A percentile compares a stretch with the other conserved stretches of the same genome.
phyloP scores from a whole-genome alignment of 2,797 vertebrate genomes.

The Sebastes cheni region DNA sequence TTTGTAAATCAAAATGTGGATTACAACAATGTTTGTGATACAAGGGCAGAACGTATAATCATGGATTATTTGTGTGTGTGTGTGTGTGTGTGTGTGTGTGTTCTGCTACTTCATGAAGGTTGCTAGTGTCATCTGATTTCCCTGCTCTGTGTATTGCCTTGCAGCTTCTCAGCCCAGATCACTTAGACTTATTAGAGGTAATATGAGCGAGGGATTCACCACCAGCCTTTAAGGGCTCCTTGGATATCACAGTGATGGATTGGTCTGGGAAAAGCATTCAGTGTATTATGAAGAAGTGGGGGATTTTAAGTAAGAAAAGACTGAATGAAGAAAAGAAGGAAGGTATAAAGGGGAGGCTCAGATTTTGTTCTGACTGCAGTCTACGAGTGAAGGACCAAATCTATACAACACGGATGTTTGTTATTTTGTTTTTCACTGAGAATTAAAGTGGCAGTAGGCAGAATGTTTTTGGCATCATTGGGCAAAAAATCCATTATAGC shows the following conservation, averaged over 20 bases:
- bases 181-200: constrained; percentile 26
- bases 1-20: neutral
- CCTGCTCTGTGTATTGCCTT: neutral
- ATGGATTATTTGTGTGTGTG: neutral
- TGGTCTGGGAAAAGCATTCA: constrained; percentile 10
- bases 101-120: constrained; percentile 11
- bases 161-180: constrained; percentile 19
- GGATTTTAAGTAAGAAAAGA: neutral
- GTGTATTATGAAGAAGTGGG: neutral
- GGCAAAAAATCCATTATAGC: too few relatives aligned
- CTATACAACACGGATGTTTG: neutral
- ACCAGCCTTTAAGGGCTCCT: constrained; percentile 4
- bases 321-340: neutral
- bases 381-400: neutral
- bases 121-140: constrained; percentile 23
- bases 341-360: neutral
- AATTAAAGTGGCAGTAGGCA: neutral
- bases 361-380: neutral
- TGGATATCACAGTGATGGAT: constrained; percentile 29
- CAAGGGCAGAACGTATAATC: neutral
- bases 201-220: constrained; percentile 30
- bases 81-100: neutral
- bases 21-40: neutral
- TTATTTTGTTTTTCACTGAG: neutral
- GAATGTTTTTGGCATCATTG: too few relatives aligned